phyloP scores from a whole-genome alignment of 2,888 invertebrate species.

The Epinotia brunnichana region DNA sequence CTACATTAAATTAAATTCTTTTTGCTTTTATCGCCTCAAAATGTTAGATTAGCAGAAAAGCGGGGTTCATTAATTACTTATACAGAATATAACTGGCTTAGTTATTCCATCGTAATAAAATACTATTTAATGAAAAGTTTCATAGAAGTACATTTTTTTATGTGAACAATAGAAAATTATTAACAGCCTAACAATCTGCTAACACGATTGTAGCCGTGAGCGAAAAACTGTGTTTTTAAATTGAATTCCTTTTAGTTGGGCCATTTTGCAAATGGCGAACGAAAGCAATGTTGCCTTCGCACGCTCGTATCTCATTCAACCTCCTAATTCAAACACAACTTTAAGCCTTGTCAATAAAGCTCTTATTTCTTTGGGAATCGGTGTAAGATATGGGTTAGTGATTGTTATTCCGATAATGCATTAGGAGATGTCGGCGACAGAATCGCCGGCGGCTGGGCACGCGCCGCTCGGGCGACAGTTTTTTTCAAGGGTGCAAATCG shows the following conservation, averaged over 20 bases:
- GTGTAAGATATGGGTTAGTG: not conserved
- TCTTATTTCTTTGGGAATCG: not conserved
- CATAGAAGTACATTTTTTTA: not conserved
- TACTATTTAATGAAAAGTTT: not conserved
- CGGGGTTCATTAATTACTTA: conserved; percentile 54
- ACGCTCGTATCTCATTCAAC: not conserved
- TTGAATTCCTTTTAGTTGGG: conserved; percentile 67
- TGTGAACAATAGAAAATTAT: conserved; percentile 52
- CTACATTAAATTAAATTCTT: conserved; percentile 50
- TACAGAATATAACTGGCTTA: conserved; percentile 48
- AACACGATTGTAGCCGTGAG: conserved; percentile 30
- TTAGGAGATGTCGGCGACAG: conserved; percentile 61
- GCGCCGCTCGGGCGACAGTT: conserved; percentile 53
- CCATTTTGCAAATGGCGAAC: conserved; percentile 54
- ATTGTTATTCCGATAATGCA: conserved; percentile 56
- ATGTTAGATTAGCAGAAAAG: conserved; percentile 42
- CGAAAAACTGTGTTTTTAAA: conserved; percentile 57
- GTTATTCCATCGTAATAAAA: not conserved
- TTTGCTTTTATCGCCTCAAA: conserved; percentile 46
- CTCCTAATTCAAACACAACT: not conserved
- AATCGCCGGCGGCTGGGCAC: conserved; percentile 61
- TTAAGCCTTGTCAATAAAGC: not conserved
- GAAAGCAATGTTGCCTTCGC: conserved; percentile 9
- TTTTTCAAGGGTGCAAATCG: conserved; percentile 35
- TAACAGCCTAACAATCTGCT: conserved; percentile 32